A percentile compares a stretch with the other conserved stretches of the same genome.
These are phyloP conservation scores for Ligdia adustata DNA, from an alignment of 2,888 invertebrate species.

Conservation along the genomic window DNA sequence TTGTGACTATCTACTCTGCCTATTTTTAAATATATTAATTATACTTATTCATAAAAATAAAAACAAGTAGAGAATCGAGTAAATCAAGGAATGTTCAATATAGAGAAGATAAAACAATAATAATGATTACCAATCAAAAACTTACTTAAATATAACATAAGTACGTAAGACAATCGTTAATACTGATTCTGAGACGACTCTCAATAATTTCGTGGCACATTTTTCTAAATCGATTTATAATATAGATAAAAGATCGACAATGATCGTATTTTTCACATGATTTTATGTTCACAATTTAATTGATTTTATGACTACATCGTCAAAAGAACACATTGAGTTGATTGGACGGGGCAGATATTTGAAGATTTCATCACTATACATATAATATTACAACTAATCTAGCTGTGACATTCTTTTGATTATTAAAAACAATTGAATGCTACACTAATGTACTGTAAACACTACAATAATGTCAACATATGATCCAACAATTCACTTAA, in stretches of 20 bases:
- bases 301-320: constrained; percentile 30
- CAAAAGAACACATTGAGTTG: constrained; percentile 32
- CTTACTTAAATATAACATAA: constrained; percentile 36
- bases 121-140: constrained; percentile 23
- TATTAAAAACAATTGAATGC: too few relatives aligned
- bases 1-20: not conserved
- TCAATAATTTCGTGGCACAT: constrained; percentile 49
- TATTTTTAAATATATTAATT: not conserved
- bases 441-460: constrained; percentile 15
- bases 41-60: not conserved
- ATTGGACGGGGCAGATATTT: constrained; percentile 51
- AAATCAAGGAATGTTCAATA: constrained; percentile 27
- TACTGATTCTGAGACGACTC: constrained; percentile 48
- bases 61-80: constrained; percentile 2
- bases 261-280: constrained; percentile 12
- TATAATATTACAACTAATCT: constrained; percentile 1
- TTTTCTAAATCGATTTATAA: constrained; percentile 23
- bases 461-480: constrained; percentile 22
- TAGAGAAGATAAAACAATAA: constrained; percentile 10
- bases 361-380: constrained; percentile 27
- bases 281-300: constrained; percentile 14
- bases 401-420: not conserved
- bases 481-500: too few relatives aligned
- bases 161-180: constrained; percentile 50
- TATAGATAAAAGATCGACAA: constrained; percentile 25